Evolutionary conservation across 2,113 vertebrate genomes (phyloP).

Genomic region (Brachirus orientalis): DNA sequence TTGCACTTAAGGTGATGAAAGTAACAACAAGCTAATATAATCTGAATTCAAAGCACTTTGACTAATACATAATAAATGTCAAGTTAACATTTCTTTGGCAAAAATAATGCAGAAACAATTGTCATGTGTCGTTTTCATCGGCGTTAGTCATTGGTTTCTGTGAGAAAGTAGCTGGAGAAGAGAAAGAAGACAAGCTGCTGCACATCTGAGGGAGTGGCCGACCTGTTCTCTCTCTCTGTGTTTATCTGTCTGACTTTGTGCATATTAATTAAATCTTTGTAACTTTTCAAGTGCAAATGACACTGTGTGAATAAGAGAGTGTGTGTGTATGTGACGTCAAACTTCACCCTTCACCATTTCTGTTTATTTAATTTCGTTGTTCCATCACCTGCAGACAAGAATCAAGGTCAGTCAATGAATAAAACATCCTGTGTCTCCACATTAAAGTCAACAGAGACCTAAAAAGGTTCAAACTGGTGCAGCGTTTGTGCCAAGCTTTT

Average conservation of each 20-base stretch:
- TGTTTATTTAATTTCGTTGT: no score
- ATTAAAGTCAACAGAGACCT: not conserved
- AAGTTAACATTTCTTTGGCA: not conserved
- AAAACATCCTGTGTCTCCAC: not conserved
- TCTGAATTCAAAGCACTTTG: no score
- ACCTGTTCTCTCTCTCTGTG: constrained; percentile 18
- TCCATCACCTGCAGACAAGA: not conserved
- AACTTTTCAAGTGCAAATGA: not conserved
- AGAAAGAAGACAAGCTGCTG: constrained; percentile 59
- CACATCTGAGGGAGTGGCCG: constrained; percentile 74
- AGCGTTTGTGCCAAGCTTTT: no score
- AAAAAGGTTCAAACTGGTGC: not conserved
- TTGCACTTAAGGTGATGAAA: no score
- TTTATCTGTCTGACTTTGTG: constrained; percentile 10
- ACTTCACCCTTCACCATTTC: no score
- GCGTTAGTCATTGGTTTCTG: constrained; percentile 33
- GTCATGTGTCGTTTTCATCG: not conserved
- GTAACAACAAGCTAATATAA: no score
- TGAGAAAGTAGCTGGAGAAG: constrained; percentile 35
- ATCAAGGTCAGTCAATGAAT: not conserved
- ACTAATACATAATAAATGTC: not conserved
- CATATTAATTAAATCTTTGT: not conserved
- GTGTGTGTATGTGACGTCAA: not conserved
- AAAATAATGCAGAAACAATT: not conserved
- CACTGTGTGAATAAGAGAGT: no score